phyloP scores from a whole-genome alignment of 92 coral and sea anemone species.

The Siderastrea radians region DNA sequence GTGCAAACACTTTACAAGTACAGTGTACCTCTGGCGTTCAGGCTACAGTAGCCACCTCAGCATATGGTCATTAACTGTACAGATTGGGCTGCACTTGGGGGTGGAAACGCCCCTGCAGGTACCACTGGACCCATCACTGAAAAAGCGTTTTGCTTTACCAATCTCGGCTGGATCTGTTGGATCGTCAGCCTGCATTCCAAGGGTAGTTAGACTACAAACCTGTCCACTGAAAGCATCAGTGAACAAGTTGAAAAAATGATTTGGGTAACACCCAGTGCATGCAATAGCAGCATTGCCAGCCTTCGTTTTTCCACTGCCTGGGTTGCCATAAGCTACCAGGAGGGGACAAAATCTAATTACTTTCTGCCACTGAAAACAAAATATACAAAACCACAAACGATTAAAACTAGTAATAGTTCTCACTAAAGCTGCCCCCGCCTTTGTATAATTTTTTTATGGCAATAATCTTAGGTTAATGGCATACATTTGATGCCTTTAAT shows the following conservation, averaged over 20 bases:
- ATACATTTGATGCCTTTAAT: too few relatives aligned
- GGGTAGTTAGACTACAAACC: slow-evolving; percentile 29
- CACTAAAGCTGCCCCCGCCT: too few relatives aligned
- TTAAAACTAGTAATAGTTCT: not conserved
- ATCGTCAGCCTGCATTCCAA: slow-evolving; percentile 68
- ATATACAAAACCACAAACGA: slow-evolving; percentile 3
- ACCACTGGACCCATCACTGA: slow-evolving; percentile 53
- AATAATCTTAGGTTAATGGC: too few relatives aligned
- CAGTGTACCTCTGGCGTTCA: slow-evolving; percentile 57
- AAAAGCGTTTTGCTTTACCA: slow-evolving; percentile 68
- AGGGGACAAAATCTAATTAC: slow-evolving; percentile 58
- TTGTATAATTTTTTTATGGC: too few relatives aligned
- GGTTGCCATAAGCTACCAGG: slow-evolving; percentile 44
- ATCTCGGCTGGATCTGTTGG: slow-evolving; percentile 71
- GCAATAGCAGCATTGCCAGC: slow-evolving; percentile 60
- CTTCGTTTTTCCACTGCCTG: slow-evolving; percentile 61
- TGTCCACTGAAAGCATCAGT: slow-evolving; percentile 54
- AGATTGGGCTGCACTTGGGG: slow-evolving; percentile 61
- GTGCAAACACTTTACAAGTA: slow-evolving; percentile 17
- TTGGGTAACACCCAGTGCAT: slow-evolving; percentile 44
- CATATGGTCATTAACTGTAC: slow-evolving; percentile 65
- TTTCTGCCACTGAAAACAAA: slow-evolving; percentile 57
- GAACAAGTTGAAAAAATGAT: slow-evolving; percentile 43
- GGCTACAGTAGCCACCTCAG: slow-evolving; percentile 56
- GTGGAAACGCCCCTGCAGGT: slow-evolving; percentile 26